Evolutionary conservation across 1,140 invertebrate genomes (phyloP).

Genomic region (Heterodera schachtii): DNA sequence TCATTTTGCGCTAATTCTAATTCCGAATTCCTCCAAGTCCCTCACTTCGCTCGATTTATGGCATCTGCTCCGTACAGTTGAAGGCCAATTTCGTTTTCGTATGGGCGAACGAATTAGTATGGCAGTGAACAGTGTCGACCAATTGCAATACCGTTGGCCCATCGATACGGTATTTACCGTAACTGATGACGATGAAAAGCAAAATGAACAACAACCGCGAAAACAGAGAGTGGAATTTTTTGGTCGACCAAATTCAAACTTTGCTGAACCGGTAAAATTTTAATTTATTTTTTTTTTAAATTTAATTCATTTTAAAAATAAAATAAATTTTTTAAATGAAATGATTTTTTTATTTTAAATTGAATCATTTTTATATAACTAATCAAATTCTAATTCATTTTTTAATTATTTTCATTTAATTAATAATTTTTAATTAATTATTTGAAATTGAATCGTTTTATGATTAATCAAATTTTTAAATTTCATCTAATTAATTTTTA

Average conservation of each 20-base stretch:
- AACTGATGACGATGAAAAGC: background rate
- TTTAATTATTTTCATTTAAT: too few relatives aligned
- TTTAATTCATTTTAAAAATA: too few relatives aligned
- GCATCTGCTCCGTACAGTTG: background rate
- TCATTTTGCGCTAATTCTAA: background rate
- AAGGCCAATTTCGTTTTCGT: constrained; percentile 15
- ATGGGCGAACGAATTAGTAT: background rate
- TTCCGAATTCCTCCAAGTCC: background rate
- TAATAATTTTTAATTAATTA: too few relatives aligned
- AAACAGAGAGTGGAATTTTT: background rate
- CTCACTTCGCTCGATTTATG: background rate
- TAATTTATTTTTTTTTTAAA: background rate
- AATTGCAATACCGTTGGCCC: background rate
- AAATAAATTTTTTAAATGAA: too few relatives aligned
- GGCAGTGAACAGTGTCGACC: background rate
- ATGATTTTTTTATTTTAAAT: too few relatives aligned
- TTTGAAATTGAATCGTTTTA: too few relatives aligned
- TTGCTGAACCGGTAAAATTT: constrained; percentile 10
- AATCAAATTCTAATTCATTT: too few relatives aligned
- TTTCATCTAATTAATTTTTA: too few relatives aligned
- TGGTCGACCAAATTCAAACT: constrained; percentile 23
- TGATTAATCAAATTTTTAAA: too few relatives aligned
- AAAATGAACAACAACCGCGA: too few relatives aligned
- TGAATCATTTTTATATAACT: too few relatives aligned
- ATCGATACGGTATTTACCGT: constrained; percentile 1